Evolutionary conservation across 2,888 invertebrate genomes (phyloP).

Genomic region (Andricus curvator): DNA sequence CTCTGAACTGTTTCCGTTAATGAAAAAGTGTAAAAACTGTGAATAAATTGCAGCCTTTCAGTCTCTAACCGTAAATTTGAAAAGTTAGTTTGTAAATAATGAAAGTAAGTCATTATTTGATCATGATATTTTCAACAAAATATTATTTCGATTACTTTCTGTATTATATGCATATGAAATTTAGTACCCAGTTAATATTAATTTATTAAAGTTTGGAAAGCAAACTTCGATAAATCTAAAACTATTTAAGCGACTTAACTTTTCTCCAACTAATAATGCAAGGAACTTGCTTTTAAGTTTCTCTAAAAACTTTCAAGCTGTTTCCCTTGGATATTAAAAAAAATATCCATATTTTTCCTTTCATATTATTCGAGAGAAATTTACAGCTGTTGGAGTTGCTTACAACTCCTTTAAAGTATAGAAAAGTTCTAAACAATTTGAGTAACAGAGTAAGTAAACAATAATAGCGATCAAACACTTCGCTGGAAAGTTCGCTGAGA

Average conservation of each 20-base stretch:
- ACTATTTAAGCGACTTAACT: neutral
- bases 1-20: neutral
- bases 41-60: neutral
- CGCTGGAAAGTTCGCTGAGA: conserved; percentile 8
- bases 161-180: neutral
- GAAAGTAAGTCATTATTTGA: neutral
- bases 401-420: conserved; percentile 11
- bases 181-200: neutral
- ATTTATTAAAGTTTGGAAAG: neutral
- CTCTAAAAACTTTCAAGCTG: neutral
- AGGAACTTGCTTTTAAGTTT: neutral
- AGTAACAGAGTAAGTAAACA: conserved; percentile 20
- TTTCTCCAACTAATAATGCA: neutral
- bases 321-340: neutral
- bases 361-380: conserved; percentile 15
- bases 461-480: conserved; percentile 30
- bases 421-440: conserved; percentile 20
- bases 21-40: neutral
- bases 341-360: neutral
- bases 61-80: neutral
- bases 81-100: neutral
- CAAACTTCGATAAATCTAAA: neutral
- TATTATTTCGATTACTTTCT: no score
- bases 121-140: no score
- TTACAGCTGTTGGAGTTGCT: neutral